These are phyloP conservation scores for Mugil cephalus DNA, from an alignment of 2,113 vertebrate genomes.

Conservation along the genomic window DNA sequence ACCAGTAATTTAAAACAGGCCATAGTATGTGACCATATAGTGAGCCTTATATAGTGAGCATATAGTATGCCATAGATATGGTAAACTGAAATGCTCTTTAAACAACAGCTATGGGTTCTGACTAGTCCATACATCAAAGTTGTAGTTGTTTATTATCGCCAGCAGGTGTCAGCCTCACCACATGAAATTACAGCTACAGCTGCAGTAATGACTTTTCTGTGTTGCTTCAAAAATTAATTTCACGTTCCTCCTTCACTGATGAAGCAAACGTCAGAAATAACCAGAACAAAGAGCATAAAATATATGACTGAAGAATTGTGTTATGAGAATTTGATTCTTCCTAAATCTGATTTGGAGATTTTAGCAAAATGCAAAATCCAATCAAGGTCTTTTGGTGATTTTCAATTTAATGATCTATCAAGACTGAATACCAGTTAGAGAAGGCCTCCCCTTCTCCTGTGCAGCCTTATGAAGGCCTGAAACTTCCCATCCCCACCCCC, in stretches of 20 bases:
- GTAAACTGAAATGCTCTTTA: too few species aligned
- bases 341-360: background rate
- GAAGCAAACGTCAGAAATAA: background rate
- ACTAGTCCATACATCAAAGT: too few species aligned
- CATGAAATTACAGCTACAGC: constrained; percentile 56
- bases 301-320: too few species aligned
- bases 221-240: background rate
- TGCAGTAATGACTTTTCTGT: background rate
- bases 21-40: too few species aligned
- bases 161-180: constrained; percentile 85
- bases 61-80: too few species aligned
- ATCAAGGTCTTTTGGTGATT: too few species aligned
- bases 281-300: background rate
- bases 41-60: background rate
- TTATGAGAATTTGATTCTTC: background rate
- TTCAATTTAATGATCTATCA: too few species aligned
- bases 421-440: background rate
- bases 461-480: constrained; percentile 74
- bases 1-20: too few species aligned
- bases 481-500: constrained; percentile 62
- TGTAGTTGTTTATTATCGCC: constrained; percentile 62
- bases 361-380: background rate
- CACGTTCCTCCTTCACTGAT: background rate
- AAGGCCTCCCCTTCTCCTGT: constrained; percentile 7
- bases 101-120: background rate